Percentiles rank a stretch among this genome's conserved stretches.
These are phyloP conservation scores for Dicrurus megarhynchus DNA, from an alignment of 2,113 vertebrate genomes.

Conservation along the genomic window DNA sequence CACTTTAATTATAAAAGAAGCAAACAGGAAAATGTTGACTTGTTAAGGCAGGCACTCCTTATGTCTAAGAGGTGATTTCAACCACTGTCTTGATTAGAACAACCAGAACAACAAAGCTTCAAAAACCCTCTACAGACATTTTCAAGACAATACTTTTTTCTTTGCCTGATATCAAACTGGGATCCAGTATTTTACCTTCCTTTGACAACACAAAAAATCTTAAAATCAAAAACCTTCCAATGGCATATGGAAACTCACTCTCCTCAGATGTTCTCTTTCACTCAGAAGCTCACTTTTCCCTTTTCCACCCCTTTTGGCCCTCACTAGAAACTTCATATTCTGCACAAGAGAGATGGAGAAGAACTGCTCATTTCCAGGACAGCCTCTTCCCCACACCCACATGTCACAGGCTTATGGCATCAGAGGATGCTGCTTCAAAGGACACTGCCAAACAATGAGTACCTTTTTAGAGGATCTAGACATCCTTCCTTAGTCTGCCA, in stretches of 20 bases:
- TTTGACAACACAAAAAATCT: background rate
- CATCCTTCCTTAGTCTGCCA: background rate
- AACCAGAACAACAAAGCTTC: background rate
- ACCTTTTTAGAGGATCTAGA: background rate
- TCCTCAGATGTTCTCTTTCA: background rate
- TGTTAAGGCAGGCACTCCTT: background rate
- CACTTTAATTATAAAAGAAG: background rate
- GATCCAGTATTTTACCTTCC: background rate
- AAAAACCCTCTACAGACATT: background rate
- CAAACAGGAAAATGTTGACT: background rate
- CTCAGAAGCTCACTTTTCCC: background rate
- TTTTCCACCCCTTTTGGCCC: background rate
- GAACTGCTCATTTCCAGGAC: background rate
- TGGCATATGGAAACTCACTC: background rate
- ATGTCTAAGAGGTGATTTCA: background rate
- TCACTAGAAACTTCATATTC: background rate
- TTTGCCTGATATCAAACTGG: background rate
- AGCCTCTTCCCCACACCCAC: background rate
- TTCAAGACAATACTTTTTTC: background rate
- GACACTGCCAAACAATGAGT: background rate
- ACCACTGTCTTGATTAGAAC: background rate
- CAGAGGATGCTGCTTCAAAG: background rate
- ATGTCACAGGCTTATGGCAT: background rate
- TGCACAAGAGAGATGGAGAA: background rate
- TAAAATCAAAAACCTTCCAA: background rate